phyloP scores from a whole-genome alignment of 2,797 vertebrate genomes.

The Cygnus olor region DNA sequence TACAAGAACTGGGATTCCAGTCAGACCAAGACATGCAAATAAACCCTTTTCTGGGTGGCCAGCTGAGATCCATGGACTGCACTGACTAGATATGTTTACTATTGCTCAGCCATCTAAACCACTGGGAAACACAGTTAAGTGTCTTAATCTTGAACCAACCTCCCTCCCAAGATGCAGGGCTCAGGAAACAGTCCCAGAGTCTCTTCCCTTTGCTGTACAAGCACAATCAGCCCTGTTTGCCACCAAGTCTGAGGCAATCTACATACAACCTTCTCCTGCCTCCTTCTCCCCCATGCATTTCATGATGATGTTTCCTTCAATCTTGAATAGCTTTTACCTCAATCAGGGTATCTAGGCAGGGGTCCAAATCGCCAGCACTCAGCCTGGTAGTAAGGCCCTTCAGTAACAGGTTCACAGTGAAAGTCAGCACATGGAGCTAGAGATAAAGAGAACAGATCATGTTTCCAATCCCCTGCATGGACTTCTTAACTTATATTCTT shows the following conservation, averaged over 20 bases:
- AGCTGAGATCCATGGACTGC: background rate
- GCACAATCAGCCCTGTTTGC: background rate
- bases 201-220: background rate
- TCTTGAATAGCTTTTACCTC: constrained; percentile 78
- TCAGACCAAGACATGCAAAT: background rate
- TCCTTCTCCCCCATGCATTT: background rate
- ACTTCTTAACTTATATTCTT: background rate
- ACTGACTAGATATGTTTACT: background rate
- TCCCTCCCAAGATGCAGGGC: background rate
- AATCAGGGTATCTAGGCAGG: constrained; percentile 90
- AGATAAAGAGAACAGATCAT: constrained; percentile 4
- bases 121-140: background rate
- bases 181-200: background rate
- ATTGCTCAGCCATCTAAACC: background rate
- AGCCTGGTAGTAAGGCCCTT: constrained; percentile 84
- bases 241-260: background rate
- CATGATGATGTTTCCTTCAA: background rate
- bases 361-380: constrained; percentile 89
- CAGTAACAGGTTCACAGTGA: constrained; percentile 90
- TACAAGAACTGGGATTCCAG: background rate
- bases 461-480: background rate
- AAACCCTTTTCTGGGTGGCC: background rate
- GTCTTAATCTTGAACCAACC: background rate
- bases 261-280: background rate
- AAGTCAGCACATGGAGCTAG: constrained; percentile 95